Base-by-base conservation (phyloP, 1,140 invertebrate genomes). In the Oreohelix idahoensis region DNA sequence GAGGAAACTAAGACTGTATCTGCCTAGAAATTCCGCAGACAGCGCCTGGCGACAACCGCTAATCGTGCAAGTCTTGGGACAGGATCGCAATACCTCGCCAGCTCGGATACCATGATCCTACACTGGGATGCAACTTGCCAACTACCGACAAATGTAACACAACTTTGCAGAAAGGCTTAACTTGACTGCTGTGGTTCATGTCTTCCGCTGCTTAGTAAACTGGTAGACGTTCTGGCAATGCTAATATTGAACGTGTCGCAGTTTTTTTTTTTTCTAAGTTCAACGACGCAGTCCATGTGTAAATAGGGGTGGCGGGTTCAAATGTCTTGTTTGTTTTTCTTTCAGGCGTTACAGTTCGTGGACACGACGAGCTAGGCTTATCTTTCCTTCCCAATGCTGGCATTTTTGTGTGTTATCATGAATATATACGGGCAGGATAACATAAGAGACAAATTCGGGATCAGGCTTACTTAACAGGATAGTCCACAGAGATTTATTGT, bases 11-110 rank as follows among this genome's bases (percentile, higher is more conserved):
- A 10, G 51, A 58, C 51, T 58, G 17, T 26, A 58, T 58, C 23
- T 2, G 51, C 17, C 10, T 58, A 17, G 51, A 32, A 29, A 66
- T 32, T 66, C 29, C 63, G 63, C 63, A 66, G 63, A 66, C 63
- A 58, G n/a, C n/a, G 63, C 4, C 63, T 66, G 63, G 63, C 63
- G 63, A 66, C 63, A 66, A n/a, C n/a, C n/a, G 63, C 63, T 66
- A 66, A 66, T 66, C 63, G 29, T 4, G 63, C n/a, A 10, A 2
- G 63, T 66, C 63, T 66, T 66, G 63, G 29, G 29, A 17, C 63
- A 32, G 63, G n/a, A 66, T 32, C 29, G 63, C 63, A 66, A 66
- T 66, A 66, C 63, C 63, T 66, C 1, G 1, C 63, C n/a, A 66
- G 63, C 63, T n/a, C 63, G 29, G 63, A 66, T 66, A 66, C 63